Evolutionary conservation across 2,888 invertebrate genomes (phyloP).

Genomic region (Galeruca laticollis): DNA sequence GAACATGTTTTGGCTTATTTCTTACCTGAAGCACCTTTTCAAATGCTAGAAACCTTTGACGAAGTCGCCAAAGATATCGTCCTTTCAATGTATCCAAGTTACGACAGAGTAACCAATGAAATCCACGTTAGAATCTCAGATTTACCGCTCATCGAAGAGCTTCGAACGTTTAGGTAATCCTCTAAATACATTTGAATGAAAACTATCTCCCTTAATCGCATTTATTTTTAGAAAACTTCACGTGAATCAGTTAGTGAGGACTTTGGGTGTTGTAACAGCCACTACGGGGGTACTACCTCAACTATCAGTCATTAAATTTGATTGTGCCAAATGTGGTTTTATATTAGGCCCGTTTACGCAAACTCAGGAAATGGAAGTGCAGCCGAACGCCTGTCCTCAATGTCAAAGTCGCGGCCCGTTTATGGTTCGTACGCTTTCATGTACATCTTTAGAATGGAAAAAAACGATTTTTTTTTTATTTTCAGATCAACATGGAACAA

Average conservation of each 20-base stretch:
- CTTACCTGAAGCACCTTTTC: conserved; percentile 95
- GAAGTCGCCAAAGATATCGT: conserved; percentile 95
- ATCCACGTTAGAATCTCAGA: conserved; percentile 96
- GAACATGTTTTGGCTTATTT: conserved; percentile 97
- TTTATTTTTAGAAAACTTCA: conserved; percentile 76
- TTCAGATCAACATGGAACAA: conserved; percentile 97
- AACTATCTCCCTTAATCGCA: neutral
- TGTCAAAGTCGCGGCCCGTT: conserved; percentile 98
- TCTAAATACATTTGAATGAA: conserved; percentile 5
- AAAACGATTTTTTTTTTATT: neutral
- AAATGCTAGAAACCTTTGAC: conserved; percentile 97
- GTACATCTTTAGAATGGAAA: neutral
- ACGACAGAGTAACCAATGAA: conserved; percentile 92
- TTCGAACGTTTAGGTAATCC: conserved; percentile 84
- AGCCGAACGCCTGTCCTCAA: conserved; percentile 97
- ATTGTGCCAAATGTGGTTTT: conserved; percentile 96
- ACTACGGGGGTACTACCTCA: conserved; percentile 97
- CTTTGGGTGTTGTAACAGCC: conserved; percentile 94
- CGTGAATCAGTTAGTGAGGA: conserved; percentile 94
- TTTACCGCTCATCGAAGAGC: conserved; percentile 94
- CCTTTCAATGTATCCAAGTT: conserved; percentile 93
- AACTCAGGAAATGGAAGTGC: conserved; percentile 91
- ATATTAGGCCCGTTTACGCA: conserved; percentile 97
- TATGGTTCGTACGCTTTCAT: conserved; percentile 71
- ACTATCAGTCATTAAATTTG: conserved; percentile 94